These are phyloP conservation scores for Athene cunicularia DNA, from an alignment of 2,113 vertebrate genomes.

Conservation along the genomic window DNA sequence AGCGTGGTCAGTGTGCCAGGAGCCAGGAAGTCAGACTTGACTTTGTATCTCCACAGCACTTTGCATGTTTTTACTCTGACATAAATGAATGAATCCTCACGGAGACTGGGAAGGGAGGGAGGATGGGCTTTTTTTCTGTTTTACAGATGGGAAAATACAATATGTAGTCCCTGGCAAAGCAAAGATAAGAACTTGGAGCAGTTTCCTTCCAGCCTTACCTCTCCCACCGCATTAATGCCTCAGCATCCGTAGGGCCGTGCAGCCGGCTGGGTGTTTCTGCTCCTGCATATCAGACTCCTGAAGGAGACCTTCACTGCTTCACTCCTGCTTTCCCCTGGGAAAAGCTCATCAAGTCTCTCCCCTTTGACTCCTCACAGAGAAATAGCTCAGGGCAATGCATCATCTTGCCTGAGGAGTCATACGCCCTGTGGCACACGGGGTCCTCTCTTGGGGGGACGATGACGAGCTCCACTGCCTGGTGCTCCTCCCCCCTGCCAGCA, in stretches of 20 bases:
- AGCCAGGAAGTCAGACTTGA: neutral
- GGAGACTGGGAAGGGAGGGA: neutral
- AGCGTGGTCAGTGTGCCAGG: neutral
- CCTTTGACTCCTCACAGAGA: neutral
- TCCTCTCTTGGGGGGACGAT: neutral
- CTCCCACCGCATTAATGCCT: neutral
- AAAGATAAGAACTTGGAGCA: neutral
- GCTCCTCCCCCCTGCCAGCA: neutral
- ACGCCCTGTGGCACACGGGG: fast-evolving
- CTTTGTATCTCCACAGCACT: neutral
- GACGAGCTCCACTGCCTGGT: neutral
- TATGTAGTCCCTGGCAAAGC: neutral
- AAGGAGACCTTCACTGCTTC: neutral
- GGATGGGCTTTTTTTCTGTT: neutral
- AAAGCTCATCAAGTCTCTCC: neutral
- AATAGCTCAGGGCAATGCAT: neutral
- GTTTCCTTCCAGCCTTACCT: neutral
- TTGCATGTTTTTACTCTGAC: neutral
- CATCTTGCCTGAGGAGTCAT: neutral
- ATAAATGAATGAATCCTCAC: neutral
- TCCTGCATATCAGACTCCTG: neutral
- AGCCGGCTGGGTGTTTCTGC: neutral
- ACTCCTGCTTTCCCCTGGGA: neutral
- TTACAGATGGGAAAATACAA: neutral
- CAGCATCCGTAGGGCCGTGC: fast-evolving